Base-by-base conservation (phyloP, 2,888 invertebrate genomes). In the Amitus sp. region DNA sequence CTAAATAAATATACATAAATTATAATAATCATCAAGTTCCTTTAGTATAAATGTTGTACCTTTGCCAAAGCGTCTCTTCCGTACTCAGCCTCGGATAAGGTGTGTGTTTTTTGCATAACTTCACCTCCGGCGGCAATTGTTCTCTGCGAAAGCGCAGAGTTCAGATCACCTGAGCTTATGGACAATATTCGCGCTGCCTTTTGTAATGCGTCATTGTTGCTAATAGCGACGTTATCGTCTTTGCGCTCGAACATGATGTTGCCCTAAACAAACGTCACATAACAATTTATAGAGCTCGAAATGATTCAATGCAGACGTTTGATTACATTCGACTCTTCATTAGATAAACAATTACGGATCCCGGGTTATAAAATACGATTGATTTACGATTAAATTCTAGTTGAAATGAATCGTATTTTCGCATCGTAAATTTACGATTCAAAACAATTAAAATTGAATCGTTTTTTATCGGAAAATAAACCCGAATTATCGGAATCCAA, bases 71-170 rank as follows among this genome's bases (percentile, higher is more conserved):
- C 98, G 82, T 97, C 94, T 65, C 94, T 84, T 10, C 96, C 98
- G 78, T 92, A 94, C 74, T 90, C 87, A 0, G 97, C 96, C 78
- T 96, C 94, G 0, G 85, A 84, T 45, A 92, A 86, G 48, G 93
- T 94, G 80, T 98, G 95, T 66, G 90, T 90, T 84, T 98, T 98
- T 80, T 91, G 88, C 87, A 96, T 91, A 12, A 96, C 89, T 82
- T 95, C 94, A 67, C 96, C 96, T 9, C 95, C 92, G 0, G 98
- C 97, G 0, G 98, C 92, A 71, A 98, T 93, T 43, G 96, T 93
- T 58, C 98, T 86, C 58, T 93, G 92, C 52, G 92, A 92, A 74
- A 98, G 84, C 0, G 96, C 90, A 28, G 87, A 87, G 13, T 87
- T 87, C 28, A 98, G 84, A 28, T 90, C 89, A 15, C 83, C 84